phyloP scores from a whole-genome alignment of 2,888 invertebrate genomes.

The Sphinx pinastri region DNA sequence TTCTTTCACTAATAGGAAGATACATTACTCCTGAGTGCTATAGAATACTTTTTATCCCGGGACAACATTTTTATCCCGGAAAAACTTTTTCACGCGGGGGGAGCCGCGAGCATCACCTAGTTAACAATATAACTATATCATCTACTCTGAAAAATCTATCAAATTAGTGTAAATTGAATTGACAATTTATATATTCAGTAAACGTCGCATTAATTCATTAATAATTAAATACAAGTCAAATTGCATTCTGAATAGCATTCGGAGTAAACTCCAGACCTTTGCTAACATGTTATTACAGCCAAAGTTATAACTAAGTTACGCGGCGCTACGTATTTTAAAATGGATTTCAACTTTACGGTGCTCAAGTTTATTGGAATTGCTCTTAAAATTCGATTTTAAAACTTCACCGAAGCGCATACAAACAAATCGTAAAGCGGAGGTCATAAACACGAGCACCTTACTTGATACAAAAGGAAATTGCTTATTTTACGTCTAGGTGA shows the following conservation, averaged over 20 bases:
- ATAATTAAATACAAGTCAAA: constrained; percentile 10
- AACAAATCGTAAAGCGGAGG: constrained; percentile 76
- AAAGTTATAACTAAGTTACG: constrained; percentile 27
- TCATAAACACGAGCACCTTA: constrained; percentile 77
- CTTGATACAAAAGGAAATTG: constrained; percentile 80
- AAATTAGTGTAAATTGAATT: too few relatives aligned
- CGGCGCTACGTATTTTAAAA: constrained; percentile 21
- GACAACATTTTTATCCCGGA: too few relatives aligned
- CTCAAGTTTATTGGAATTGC: constrained; percentile 57
- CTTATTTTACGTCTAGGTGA: constrained; percentile 78
- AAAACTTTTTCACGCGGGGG: too few relatives aligned
- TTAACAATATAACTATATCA: too few relatives aligned
- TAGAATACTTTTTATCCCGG: too few relatives aligned
- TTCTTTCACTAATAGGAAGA: too few relatives aligned
- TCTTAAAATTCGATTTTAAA: constrained; percentile 71
- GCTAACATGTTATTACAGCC: constrained; percentile 14
- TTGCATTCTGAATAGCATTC: not conserved
- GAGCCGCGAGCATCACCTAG: too few relatives aligned
- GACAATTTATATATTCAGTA: not conserved
- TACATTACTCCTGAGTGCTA: too few relatives aligned
- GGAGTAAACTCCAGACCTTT: not conserved
- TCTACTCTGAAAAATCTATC: too few relatives aligned
- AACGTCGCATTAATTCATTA: not conserved
- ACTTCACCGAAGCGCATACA: constrained; percentile 57
- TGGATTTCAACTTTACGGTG: constrained; percentile 35